phyloP scores from a whole-genome alignment of 1,140 invertebrate genomes.

The Anagrus nilaparvatae region DNA sequence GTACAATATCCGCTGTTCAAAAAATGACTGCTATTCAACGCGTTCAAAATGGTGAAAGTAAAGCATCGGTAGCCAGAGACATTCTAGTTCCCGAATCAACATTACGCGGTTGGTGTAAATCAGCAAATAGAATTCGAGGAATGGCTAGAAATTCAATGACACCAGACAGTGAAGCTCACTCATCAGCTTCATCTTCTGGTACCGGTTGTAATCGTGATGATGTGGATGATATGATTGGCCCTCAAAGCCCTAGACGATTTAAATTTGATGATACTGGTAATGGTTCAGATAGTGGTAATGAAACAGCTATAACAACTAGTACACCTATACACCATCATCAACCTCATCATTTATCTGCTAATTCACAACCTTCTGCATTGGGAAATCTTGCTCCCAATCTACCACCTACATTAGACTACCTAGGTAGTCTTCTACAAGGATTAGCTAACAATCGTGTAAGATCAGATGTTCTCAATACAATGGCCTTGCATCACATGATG shows the following conservation, averaged over 20 bases:
- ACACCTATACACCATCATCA: slow-evolving; percentile 9
- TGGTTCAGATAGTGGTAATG: not conserved
- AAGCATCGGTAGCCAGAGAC: slow-evolving; percentile 69
- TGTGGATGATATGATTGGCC: slow-evolving; percentile 1
- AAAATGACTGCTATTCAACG: slow-evolving; percentile 69
- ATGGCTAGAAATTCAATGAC: slow-evolving; percentile 55
- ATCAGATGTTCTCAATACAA: too few species aligned
- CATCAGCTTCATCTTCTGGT: slow-evolving; percentile 42
- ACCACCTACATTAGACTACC: too few species aligned
- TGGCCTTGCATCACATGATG: too few species aligned
- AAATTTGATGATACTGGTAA: not conserved
- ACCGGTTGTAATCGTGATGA: slow-evolving; percentile 14
- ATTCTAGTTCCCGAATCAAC: slow-evolving; percentile 76
- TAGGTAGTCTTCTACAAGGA: too few species aligned
- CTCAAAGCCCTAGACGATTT: slow-evolving; percentile 11
- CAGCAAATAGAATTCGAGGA: slow-evolving; percentile 63
- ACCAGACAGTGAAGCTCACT: slow-evolving; percentile 44
- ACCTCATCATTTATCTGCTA: slow-evolving; percentile 2
- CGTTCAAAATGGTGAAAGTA: slow-evolving; percentile 66
- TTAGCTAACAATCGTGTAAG: too few species aligned
- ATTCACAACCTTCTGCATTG: too few species aligned
- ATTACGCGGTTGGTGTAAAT: slow-evolving; percentile 74
- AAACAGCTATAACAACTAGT: too few species aligned
- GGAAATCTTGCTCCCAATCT: too few species aligned
- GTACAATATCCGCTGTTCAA: slow-evolving; percentile 59